Evolutionary conservation across 2,113 vertebrate species (phyloP).

Genomic region (Struthidea cinerea): DNA sequence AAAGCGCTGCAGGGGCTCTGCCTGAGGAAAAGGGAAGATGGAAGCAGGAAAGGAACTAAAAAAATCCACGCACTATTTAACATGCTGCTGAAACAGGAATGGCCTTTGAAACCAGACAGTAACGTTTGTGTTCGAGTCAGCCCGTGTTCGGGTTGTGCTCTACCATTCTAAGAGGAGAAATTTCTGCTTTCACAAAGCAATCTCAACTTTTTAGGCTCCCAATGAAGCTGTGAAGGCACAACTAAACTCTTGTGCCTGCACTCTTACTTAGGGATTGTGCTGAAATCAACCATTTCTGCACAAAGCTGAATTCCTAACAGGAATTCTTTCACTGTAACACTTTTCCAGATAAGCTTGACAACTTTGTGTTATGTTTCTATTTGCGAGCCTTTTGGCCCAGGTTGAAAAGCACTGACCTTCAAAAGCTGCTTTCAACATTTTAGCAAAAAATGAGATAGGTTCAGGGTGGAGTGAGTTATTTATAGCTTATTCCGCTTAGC

Average conservation of each 20-base stretch:
- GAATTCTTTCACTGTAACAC: background rate
- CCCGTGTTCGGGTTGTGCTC: slow-evolving; percentile 32
- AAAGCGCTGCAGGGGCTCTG: background rate
- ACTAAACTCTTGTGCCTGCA: slow-evolving; percentile 2
- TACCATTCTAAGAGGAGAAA: slow-evolving; percentile 35
- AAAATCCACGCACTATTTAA: slow-evolving; percentile 30
- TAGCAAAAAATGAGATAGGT: background rate
- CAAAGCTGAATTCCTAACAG: background rate
- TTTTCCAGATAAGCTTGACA: background rate
- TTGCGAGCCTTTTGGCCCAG: background rate
- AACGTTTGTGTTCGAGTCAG: slow-evolving; percentile 53
- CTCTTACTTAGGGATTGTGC: background rate
- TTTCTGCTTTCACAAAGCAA: slow-evolving; percentile 16
- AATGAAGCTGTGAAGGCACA: slow-evolving; percentile 38
- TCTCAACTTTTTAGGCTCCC: slow-evolving; percentile 4
- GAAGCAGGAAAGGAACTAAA: slow-evolving; percentile 39
- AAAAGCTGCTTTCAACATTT: background rate
- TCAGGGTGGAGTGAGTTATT: background rate
- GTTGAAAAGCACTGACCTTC: background rate
- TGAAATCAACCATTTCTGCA: background rate
- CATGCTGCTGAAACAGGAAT: slow-evolving; percentile 53
- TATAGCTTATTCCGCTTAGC: background rate
- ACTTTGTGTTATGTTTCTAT: background rate
- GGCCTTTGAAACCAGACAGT: slow-evolving; percentile 36
- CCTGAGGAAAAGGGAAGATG: background rate